Percentiles rank a stretch among this genome's conserved stretches.
These are phyloP conservation scores for Leucania comma DNA, from an alignment of 2,888 invertebrate genomes.

Conservation along the genomic window DNA sequence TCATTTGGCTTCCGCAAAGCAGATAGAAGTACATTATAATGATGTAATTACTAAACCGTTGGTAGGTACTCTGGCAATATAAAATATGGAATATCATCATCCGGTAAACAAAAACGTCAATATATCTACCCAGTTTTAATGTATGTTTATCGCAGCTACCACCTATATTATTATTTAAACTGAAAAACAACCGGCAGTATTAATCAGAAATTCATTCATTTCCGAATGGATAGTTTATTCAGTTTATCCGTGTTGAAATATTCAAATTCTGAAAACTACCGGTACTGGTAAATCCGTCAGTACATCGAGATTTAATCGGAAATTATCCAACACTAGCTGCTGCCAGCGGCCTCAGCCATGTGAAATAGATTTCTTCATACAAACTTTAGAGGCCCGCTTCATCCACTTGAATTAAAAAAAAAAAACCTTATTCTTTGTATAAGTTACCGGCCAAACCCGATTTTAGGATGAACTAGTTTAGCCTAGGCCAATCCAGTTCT, in stretches of 20 bases:
- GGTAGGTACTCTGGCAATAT: neutral
- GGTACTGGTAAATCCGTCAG: constrained; percentile 3
- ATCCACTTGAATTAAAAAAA: too few species aligned
- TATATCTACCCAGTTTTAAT: neutral
- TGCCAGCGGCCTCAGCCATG: too few species aligned
- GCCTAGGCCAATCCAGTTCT: too few species aligned
- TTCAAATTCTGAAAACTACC: constrained; percentile 29
- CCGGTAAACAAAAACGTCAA: neutral
- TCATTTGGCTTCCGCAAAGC: neutral
- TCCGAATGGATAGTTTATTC: constrained; percentile 5
- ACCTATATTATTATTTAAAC: neutral
- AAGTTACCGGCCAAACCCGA: too few species aligned
- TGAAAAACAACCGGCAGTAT: constrained; percentile 10
- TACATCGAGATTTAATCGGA: constrained; percentile 10
- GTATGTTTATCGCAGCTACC: neutral
- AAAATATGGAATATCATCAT: constrained; percentile 7
- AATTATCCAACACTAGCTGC: neutral
- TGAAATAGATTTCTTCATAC: too few species aligned
- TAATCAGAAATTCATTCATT: constrained; percentile 27
- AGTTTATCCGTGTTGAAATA: constrained; percentile 21
- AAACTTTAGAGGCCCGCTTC: too few species aligned
- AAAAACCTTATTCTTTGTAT: too few species aligned
- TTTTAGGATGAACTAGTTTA: too few species aligned
- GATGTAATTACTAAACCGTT: neutral
- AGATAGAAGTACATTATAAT: constrained; percentile 8